A percentile compares a stretch with the other conserved stretches of the same genome.
Conservation (phyloP, 2,888 invertebrate species). For the Troides oblongomaculatus region DNA sequence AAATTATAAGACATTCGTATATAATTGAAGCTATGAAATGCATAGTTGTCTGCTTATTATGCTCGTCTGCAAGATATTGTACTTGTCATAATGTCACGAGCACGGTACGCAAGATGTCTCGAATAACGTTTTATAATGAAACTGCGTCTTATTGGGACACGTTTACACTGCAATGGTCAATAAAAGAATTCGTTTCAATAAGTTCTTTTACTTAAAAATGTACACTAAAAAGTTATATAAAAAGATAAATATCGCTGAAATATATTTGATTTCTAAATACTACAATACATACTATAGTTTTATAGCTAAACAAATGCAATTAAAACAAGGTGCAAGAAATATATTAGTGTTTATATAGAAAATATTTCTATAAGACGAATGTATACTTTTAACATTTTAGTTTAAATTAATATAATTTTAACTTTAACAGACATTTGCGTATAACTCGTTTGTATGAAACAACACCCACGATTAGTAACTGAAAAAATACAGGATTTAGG, state of each 20-base stretch:
- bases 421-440: too few relatives aligned
- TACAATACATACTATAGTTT: not conserved
- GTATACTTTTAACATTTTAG: too few relatives aligned
- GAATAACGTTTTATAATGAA: conserved; percentile 25
- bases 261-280: not conserved
- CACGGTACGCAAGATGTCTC: conserved; percentile 32
- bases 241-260: not conserved
- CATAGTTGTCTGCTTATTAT: conserved; percentile 34
- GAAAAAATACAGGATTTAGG: too few relatives aligned
- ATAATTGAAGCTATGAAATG: conserved; percentile 28
- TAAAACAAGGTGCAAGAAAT: too few relatives aligned
- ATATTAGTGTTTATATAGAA: too few relatives aligned
- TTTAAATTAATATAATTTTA: too few relatives aligned
- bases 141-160: conserved; percentile 4
- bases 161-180: not conserved
- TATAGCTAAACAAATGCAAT: not conserved
- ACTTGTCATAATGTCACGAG: conserved; percentile 43
- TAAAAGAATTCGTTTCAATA: not conserved
- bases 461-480: too few relatives aligned
- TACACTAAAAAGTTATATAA: not conserved
- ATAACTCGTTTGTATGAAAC: too few relatives aligned
- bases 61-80: conserved; percentile 37
- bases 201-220: not conserved
- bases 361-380: too few relatives aligned
- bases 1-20: conserved; percentile 18